A percentile compares a stretch with the other conserved stretches of the same genome.
phyloP scores from a whole-genome alignment of 2,888 invertebrate species.

The Amblyjoppa fuscipennis region DNA sequence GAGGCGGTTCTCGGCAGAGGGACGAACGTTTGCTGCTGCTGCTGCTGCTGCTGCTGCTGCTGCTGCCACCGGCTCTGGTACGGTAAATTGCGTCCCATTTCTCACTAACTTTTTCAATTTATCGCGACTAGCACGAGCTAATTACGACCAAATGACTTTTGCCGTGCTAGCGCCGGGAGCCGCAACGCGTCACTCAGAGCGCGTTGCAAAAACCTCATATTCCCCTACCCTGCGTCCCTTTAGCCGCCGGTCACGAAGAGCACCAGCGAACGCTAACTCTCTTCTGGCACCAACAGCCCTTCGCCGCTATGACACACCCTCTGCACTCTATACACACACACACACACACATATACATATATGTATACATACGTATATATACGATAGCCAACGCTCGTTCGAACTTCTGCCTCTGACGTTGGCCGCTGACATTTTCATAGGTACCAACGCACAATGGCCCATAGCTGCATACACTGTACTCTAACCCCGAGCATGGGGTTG shows the following conservation, averaged over 20 bases:
- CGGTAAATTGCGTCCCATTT: conserved; percentile 82
- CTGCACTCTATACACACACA: neutral
- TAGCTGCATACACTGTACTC: conserved; percentile 13
- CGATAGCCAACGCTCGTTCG: conserved; percentile 20
- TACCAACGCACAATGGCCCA: conserved; percentile 27
- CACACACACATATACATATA: conserved; percentile 18
- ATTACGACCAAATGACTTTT: conserved; percentile 83
- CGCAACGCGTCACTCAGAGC: conserved; percentile 67
- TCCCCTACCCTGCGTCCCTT: neutral
- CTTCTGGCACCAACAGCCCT: conserved; percentile 37
- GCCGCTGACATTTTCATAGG: conserved; percentile 39
- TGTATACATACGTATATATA: neutral
- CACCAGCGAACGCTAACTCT: conserved; percentile 50
- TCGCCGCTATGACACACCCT: conserved; percentile 28
- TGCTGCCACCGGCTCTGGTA: conserved; percentile 68
- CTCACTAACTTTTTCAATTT: conserved; percentile 84
- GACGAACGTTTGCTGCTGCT: conserved; percentile 62
- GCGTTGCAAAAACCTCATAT: conserved; percentile 13
- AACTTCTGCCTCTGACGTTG: conserved; percentile 47
- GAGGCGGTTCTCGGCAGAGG: conserved; percentile 39
- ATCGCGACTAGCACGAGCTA: conserved; percentile 81
- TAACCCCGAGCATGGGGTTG: conserved; percentile 2
- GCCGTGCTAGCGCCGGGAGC: conserved; percentile 66
- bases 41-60: conserved; percentile 66
- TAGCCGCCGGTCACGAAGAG: conserved; percentile 38